A percentile compares a stretch with the other conserved stretches of the same genome.
Evolutionary conservation across 2,113 vertebrate species (phyloP).

Genomic region (Caranx ignobilis): DNA sequence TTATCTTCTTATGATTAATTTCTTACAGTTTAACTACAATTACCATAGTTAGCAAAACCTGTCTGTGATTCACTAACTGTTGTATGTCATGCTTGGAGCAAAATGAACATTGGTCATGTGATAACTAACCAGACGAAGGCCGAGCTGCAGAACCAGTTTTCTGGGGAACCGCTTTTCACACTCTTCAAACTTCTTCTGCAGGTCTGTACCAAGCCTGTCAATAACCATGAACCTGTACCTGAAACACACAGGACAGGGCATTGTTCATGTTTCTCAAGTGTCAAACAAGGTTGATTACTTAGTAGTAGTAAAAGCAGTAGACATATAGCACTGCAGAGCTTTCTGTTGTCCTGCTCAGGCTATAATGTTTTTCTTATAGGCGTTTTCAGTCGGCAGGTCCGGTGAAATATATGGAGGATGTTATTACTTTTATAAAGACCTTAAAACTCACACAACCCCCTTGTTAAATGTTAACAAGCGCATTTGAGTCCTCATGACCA

Average conservation of each 20-base stretch:
- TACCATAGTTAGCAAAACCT: background rate
- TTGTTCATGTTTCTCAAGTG: background rate
- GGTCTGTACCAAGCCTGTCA: constrained; percentile 93
- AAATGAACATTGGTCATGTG: background rate
- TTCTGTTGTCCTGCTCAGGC: background rate
- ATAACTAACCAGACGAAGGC: constrained; percentile 91
- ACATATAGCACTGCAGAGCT: background rate
- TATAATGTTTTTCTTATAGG: too few species aligned
- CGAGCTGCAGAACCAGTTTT: constrained; percentile 94
- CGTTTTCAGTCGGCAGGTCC: too few species aligned
- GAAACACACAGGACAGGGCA: background rate
- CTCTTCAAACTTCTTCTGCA: constrained; percentile 95
- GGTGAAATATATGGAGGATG: too few species aligned
- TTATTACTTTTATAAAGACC: too few species aligned
- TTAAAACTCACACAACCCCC: too few species aligned
- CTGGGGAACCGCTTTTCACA: constrained; percentile 87
- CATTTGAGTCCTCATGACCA: background rate
- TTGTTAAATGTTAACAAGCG: too few species aligned
- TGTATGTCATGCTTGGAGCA: background rate
- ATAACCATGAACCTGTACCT: constrained; percentile 99
- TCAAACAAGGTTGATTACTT: background rate
- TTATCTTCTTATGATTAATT: background rate
- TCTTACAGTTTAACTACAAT: background rate
- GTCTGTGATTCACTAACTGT: background rate
- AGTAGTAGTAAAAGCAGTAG: background rate